A percentile compares a stretch with the other conserved stretches of the same genome.
Evolutionary conservation across 2,888 invertebrate species (phyloP).

Genomic region (Diaprepes abbreviatus): DNA sequence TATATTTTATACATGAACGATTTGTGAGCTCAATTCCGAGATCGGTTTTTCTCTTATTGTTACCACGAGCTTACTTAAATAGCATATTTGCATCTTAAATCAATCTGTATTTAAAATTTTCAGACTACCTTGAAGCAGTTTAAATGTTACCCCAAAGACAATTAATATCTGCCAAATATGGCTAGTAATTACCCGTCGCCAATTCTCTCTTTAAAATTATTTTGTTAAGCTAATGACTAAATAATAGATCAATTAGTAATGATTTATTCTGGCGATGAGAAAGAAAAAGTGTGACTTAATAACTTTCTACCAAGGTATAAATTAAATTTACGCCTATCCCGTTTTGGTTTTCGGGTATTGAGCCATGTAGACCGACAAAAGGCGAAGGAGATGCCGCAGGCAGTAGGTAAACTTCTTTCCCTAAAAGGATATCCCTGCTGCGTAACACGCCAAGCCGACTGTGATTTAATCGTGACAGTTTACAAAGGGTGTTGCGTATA

Average conservation of each 20-base stretch:
- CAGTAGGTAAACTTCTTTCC: slow-evolving; percentile 59
- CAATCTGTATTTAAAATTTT: background rate
- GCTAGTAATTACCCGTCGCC: slow-evolving; percentile 31
- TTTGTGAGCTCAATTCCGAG: too few relatives aligned
- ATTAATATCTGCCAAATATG: slow-evolving; percentile 6
- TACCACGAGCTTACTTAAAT: too few relatives aligned
- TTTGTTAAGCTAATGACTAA: slow-evolving; percentile 43
- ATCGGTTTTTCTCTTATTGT: too few relatives aligned
- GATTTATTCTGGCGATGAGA: slow-evolving; percentile 32
- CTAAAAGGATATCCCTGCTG: slow-evolving; percentile 55
- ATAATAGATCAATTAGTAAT: slow-evolving; percentile 45
- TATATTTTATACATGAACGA: too few relatives aligned
- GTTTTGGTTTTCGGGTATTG: slow-evolving; percentile 39
- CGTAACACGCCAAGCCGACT: slow-evolving; percentile 29
- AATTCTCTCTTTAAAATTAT: slow-evolving; percentile 31
- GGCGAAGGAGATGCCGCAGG: slow-evolving; percentile 43
- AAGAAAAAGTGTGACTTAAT: slow-evolving; percentile 42
- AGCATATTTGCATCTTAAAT: background rate
- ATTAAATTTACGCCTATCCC: slow-evolving; percentile 44
- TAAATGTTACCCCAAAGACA: slow-evolving; percentile 2
- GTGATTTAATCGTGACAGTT: slow-evolving; percentile 8
- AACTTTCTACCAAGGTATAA: slow-evolving; percentile 45
- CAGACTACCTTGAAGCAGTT: background rate
- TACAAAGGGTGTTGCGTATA: slow-evolving; percentile 15
- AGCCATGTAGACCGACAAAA: slow-evolving; percentile 23